These are phyloP conservation scores for Ips nitidus DNA, from an alignment of 1,140 invertebrate species.

Conservation along the genomic window DNA sequence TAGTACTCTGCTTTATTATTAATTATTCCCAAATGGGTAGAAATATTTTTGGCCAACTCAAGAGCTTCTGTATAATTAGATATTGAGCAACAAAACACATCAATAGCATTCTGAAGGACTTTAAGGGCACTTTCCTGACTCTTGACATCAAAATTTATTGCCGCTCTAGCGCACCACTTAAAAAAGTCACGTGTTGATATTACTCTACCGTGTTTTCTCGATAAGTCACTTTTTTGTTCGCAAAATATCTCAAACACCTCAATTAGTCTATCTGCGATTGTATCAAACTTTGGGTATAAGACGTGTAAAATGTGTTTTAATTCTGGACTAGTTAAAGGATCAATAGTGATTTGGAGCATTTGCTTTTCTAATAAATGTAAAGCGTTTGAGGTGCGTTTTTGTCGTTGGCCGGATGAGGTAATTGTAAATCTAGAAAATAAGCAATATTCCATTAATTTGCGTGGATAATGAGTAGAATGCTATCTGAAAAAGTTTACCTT, in stretches of 20 bases:
- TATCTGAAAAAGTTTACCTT: constrained; percentile 57
- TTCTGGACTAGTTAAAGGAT: constrained; percentile 75
- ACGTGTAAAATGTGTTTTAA: constrained; percentile 66
- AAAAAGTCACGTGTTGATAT: constrained; percentile 87
- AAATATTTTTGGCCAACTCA: constrained; percentile 71
- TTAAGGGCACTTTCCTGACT: constrained; percentile 73
- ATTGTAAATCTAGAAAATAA: constrained; percentile 58
- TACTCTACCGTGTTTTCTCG: constrained; percentile 58
- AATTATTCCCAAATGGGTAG: constrained; percentile 79
- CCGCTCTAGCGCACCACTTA: constrained; percentile 85
- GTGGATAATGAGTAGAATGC: too few species aligned
- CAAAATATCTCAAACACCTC: constrained; percentile 81
- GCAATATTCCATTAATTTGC: constrained; percentile 13
- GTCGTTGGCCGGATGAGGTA: constrained; percentile 58
- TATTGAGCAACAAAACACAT: constrained; percentile 84
- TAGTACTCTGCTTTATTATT: constrained; percentile 83
- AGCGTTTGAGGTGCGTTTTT: constrained; percentile 65
- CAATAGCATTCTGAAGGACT: constrained; percentile 87
- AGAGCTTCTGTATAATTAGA: constrained; percentile 64
- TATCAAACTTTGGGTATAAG: constrained; percentile 72
- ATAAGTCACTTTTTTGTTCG: constrained; percentile 53
- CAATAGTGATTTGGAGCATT: constrained; percentile 78
- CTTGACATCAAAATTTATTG: constrained; percentile 72
- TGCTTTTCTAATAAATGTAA: constrained; percentile 76
- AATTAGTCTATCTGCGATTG: constrained; percentile 75